phyloP scores from a whole-genome alignment of 2,797 vertebrate genomes.

The Paguma larvata region DNA sequence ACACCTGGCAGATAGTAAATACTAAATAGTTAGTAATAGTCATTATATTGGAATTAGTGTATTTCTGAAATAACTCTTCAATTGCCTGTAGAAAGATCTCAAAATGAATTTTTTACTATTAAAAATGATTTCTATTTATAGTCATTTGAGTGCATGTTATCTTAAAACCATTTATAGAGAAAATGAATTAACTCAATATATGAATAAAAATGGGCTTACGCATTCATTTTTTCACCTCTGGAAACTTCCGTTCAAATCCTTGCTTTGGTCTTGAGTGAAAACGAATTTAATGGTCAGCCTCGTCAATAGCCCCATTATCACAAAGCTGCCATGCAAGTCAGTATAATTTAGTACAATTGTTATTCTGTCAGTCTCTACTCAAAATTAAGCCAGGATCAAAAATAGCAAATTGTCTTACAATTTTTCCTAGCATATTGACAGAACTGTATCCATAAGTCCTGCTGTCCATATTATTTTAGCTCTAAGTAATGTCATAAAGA shows the following conservation, averaged over 20 bases:
- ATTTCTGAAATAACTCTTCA: constrained; percentile 50
- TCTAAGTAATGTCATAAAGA: neutral
- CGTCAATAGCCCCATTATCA: constrained; percentile 73
- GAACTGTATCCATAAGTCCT: neutral
- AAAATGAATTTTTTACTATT: constrained; percentile 45
- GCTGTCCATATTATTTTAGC: neutral
- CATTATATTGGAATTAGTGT: neutral
- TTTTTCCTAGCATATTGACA: neutral
- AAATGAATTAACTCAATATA: constrained; percentile 64
- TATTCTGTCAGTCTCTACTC: constrained; percentile 60
- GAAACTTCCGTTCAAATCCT: constrained; percentile 42
- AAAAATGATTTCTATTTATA: constrained; percentile 65
- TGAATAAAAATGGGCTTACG: constrained; percentile 44
- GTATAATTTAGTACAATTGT: constrained; percentile 62
- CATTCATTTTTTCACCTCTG: constrained; percentile 65
- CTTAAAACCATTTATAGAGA: constrained; percentile 53
- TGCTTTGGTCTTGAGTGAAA: constrained; percentile 61
- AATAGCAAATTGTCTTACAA: constrained; percentile 49
- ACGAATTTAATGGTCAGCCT: constrained; percentile 62
- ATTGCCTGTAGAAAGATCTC: neutral
- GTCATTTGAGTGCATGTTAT: constrained; percentile 45
- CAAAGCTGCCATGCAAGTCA: constrained; percentile 63
- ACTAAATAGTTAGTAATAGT: neutral
- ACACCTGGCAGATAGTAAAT: neutral
- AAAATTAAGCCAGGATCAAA: constrained; percentile 66